Evolutionary conservation across 2,797 vertebrate genomes (phyloP), one percentile per base, ranked within the genome.

Genomic region (Sebastiscus tertius): DNA sequence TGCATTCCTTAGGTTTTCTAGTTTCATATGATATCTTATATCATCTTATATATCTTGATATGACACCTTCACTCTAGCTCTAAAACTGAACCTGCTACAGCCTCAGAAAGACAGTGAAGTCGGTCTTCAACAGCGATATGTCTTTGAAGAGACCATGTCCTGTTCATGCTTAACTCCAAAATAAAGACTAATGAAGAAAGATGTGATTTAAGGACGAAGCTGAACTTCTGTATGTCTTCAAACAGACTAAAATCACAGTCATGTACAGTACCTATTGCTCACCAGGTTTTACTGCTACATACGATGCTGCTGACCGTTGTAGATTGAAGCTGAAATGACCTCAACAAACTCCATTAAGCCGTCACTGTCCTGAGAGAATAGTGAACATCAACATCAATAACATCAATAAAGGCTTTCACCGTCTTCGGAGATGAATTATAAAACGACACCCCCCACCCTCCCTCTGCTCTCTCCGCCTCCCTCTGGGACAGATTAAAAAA

Each of bases 341-440:
- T 86, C 68, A 68, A 52, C 46, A 68, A 36, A 46, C 55, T 54
- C 74, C 71, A 82, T 82, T 69, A 76, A 67, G 31, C 22, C 31
- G 39, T 56, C 72, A 52, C 55, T 4, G 3, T 64, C 86, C 85
- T 55, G 9, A 8, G 77, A 33, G 81, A 72, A 81, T 49, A 22
- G 12, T n/a, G 80, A 81, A 75, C 79, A 11, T 72, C 73, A 73
- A 64, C 72, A 79, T 91, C 88, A 88, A 81, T 86, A 77, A 80
- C 75, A 26, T 59, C 81, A 87, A 76, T 69, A 80, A 54, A 82
- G 29, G 64, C 71, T 71, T 72, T 58, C 31, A 64, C 13, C 31
- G 64, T 68, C 80, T 75, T 75, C 66, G 24, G 59, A 70, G 63
- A 81, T 54, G 8, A n/a, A 68, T 77, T 22, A 4, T 33, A 76